These are phyloP conservation scores for Enteromius anoplus DNA, from an alignment of 2,797 vertebrate genomes.

Conservation along the genomic window DNA sequence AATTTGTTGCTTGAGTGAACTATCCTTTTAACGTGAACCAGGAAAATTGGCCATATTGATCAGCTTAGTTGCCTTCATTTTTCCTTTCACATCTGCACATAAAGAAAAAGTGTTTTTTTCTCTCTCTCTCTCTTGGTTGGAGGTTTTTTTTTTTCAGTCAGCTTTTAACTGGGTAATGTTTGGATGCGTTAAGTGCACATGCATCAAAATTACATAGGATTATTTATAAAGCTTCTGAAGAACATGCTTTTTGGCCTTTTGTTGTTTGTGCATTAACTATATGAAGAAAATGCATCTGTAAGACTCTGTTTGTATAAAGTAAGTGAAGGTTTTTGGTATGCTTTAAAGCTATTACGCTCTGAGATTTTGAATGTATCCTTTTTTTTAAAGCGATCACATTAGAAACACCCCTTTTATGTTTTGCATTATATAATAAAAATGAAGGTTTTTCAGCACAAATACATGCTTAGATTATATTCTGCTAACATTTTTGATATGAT, in stretches of 20 bases:
- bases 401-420: background rate
- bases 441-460: conserved; percentile 36
- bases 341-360: conserved; percentile 19
- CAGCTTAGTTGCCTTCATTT: conserved; percentile 20
- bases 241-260: conserved; percentile 47
- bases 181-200: conserved; percentile 29
- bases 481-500: conserved; percentile 27
- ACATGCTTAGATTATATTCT: conserved; percentile 25
- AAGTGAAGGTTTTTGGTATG: conserved; percentile 53
- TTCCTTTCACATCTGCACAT: conserved; percentile 31
- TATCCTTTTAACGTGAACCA: background rate
- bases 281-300: conserved; percentile 44
- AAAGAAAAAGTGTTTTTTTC: conserved; percentile 6
- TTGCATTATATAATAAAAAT: conserved; percentile 16
- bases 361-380: conserved; percentile 51
- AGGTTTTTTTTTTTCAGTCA: conserved; percentile 4
- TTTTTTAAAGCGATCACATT: conserved; percentile 20
- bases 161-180: conserved; percentile 34
- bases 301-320: conserved; percentile 58
- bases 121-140: background rate
- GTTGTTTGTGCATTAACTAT: conserved; percentile 46
- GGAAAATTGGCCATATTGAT: background rate
- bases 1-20: conserved; percentile 39
- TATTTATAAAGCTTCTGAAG: conserved; percentile 56
- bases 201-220: conserved; percentile 20